Conservation (phyloP, 2,797 vertebrate species). For the Lithobates pipiens region DNA sequence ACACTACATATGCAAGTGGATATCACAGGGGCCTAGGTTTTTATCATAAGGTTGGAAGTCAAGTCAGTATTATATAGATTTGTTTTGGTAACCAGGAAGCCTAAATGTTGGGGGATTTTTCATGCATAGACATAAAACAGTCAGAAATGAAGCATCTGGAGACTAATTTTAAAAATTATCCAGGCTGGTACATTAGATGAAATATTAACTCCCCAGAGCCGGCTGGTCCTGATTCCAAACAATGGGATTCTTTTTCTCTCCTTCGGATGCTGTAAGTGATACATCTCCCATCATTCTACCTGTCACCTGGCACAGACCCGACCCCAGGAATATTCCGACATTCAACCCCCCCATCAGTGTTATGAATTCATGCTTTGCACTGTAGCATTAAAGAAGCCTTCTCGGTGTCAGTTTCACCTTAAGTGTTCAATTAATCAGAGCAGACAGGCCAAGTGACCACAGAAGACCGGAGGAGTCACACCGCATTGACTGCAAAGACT, state of each 20-base stretch:
- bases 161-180: too few relatives aligned
- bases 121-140: too few relatives aligned
- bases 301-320: constrained; percentile 47
- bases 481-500: neutral
- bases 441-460: neutral
- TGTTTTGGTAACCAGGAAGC: too few relatives aligned
- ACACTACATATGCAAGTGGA: too few relatives aligned
- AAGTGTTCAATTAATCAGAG: constrained; percentile 49
- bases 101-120: too few relatives aligned
- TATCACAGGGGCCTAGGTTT: too few relatives aligned
- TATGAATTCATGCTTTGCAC: constrained; percentile 18
- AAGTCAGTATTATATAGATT: too few relatives aligned
- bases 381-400: constrained; percentile 22
- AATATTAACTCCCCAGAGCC: neutral
- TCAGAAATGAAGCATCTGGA: neutral
- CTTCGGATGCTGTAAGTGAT: neutral
- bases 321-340: constrained; percentile 41
- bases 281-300: constrained; percentile 15
- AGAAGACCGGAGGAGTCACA: constrained; percentile 19
- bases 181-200: neutral
- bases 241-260: neutral
- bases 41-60: too few relatives aligned
- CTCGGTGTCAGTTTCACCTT: constrained; percentile 33
- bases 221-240: neutral
- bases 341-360: constrained; percentile 40